A percentile compares a stretch with the other conserved stretches of the same genome.
Evolutionary conservation across 2,888 invertebrate genomes (phyloP).

Genomic region (Heliconius charithonia): DNA sequence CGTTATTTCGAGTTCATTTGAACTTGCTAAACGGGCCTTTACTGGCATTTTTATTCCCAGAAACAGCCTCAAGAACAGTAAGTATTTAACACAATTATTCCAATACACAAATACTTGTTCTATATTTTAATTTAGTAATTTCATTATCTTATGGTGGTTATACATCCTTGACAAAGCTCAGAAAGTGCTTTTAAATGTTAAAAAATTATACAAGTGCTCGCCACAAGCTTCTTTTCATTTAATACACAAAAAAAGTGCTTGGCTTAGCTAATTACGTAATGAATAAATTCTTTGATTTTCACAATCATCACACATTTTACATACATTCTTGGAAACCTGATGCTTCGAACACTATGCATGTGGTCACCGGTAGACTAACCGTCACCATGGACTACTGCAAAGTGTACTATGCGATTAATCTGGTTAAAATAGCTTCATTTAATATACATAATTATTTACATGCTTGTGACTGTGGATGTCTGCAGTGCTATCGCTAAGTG

Average conservation of each 20-base stretch:
- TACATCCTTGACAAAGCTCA: no score
- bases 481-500: neutral
- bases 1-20: slow-evolving; percentile 94
- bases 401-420: no score
- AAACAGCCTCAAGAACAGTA: slow-evolving; percentile 96
- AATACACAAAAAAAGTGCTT: neutral
- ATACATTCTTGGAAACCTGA: no score
- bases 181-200: no score
- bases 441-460: neutral
- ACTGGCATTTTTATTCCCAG: slow-evolving; percentile 96
- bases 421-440: no score
- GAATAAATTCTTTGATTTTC: no score
- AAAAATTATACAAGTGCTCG: no score
- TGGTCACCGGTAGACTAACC: no score
- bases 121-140: neutral
- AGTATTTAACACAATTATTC: slow-evolving; percentile 50
- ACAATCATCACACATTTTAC: no score
- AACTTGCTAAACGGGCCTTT: slow-evolving; percentile 97
- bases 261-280: neutral
- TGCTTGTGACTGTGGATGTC: neutral
- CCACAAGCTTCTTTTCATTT: neutral
- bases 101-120: neutral
- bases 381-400: no score
- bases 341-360: no score
- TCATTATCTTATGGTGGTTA: neutral